These are phyloP conservation scores for Etheostoma perlongum DNA, from an alignment of 2,797 vertebrate species.

Conservation along the genomic window DNA sequence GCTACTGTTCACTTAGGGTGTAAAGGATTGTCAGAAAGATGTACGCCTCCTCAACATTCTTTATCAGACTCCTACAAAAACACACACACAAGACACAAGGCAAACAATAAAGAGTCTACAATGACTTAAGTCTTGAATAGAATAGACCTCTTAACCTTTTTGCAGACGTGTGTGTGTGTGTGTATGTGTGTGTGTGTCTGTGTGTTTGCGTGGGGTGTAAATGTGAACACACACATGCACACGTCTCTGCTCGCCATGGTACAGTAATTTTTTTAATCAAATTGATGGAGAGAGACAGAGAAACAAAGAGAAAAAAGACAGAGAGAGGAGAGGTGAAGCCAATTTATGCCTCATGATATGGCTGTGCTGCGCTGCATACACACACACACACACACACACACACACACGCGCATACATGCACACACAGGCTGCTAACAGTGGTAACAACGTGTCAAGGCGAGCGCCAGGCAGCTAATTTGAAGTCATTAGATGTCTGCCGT, in stretches of 20 bases:
- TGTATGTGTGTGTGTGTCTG: conserved; percentile 51
- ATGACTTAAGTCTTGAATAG: conserved; percentile 41
- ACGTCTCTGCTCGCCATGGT: conserved; percentile 91
- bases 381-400: conserved; percentile 30
- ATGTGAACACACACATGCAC: conserved; percentile 88
- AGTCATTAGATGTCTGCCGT: conserved; percentile 99
- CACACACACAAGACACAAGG: conserved; percentile 31
- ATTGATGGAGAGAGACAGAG: conserved; percentile 87
- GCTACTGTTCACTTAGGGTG: conserved; percentile 65
- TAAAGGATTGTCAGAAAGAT: conserved; percentile 76
- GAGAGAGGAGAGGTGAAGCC: conserved; percentile 90
- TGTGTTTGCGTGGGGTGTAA: background rate
- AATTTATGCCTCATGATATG: conserved; percentile 99
- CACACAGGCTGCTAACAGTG: conserved; percentile 91
- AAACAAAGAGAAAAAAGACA: conserved; percentile 73
- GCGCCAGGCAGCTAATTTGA: conserved; percentile 99
- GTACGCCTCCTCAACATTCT: conserved; percentile 68
- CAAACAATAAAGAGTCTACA: conserved; percentile 29
- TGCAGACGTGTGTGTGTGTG: conserved; percentile 56
- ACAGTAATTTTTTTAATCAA: conserved; percentile 99
- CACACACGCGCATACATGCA: conserved; percentile 23
- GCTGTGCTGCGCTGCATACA: conserved; percentile 85
- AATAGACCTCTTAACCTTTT: conserved; percentile 70
- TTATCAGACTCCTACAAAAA: conserved; percentile 59
- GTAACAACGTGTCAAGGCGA: conserved; percentile 99